Percentiles rank a stretch among this genome's conserved stretches.
These are phyloP conservation scores for Hydropotes inermis DNA, from an alignment of 2,113 vertebrate genomes.

Conservation along the genomic window DNA sequence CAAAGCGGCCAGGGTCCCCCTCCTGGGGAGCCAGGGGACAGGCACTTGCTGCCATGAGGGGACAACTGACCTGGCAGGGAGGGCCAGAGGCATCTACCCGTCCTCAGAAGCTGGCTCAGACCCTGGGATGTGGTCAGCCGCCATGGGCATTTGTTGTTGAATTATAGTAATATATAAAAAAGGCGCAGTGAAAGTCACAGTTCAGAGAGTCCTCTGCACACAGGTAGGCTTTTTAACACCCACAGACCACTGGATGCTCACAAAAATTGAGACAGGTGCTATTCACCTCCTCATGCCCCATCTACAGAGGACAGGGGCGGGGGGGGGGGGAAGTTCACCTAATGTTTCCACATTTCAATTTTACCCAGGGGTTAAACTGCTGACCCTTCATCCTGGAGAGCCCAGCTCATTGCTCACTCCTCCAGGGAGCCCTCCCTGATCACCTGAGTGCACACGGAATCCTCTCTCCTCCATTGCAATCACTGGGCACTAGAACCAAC, in stretches of 20 bases:
- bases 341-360: neutral
- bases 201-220: neutral
- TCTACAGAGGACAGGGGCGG: neutral
- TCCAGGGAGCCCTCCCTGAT: neutral
- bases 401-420: neutral
- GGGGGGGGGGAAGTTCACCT: neutral
- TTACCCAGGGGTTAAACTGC: neutral
- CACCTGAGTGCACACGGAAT: neutral
- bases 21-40: neutral
- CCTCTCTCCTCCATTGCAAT: neutral
- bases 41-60: neutral
- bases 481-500: neutral
- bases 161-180: neutral
- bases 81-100: neutral
- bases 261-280: neutral
- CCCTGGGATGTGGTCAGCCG: neutral
- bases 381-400: neutral
- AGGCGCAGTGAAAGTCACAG: neutral
- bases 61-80: neutral
- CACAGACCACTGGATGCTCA: neutral
- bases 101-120: neutral
- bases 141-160: too few species aligned
- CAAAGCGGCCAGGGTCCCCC: neutral
- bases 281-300: too few species aligned
- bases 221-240: neutral